Conservation (phyloP, 2,113 vertebrate genomes). For the Grantiella picta region DNA sequence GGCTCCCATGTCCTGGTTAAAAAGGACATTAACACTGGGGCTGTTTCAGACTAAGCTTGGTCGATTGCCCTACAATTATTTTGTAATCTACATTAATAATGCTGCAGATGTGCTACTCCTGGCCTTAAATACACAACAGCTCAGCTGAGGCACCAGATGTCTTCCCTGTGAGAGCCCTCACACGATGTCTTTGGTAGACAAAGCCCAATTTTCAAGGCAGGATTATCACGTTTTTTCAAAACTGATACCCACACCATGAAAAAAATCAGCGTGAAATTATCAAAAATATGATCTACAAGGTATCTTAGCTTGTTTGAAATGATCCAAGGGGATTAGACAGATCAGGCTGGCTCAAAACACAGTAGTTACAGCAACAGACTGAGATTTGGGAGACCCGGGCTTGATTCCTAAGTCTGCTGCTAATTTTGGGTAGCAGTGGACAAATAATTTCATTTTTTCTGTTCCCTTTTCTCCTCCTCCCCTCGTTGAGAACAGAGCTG, state of each 20-base stretch:
- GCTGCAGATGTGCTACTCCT: slow-evolving; percentile 1
- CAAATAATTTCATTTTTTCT: background rate
- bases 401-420: background rate
- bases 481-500: background rate
- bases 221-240: background rate
- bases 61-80: background rate
- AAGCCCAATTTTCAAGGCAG: slow-evolving; percentile 4
- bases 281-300: background rate
- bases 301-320: background rate
- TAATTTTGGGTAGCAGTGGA: background rate
- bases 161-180: background rate
- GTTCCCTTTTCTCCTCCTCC: background rate
- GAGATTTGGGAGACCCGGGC: background rate
- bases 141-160: slow-evolving; percentile 33
- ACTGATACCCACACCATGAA: background rate
- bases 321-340: background rate
- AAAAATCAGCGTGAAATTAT: background rate
- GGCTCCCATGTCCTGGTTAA: background rate
- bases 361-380: background rate
- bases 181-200: background rate
- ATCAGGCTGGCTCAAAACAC: background rate
- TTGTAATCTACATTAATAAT: background rate
- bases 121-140: background rate
- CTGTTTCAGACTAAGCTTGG: background rate
- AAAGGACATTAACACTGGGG: fast-evolving